phyloP scores from a whole-genome alignment of 2,113 vertebrate genomes.

The Lepus americanus region DNA sequence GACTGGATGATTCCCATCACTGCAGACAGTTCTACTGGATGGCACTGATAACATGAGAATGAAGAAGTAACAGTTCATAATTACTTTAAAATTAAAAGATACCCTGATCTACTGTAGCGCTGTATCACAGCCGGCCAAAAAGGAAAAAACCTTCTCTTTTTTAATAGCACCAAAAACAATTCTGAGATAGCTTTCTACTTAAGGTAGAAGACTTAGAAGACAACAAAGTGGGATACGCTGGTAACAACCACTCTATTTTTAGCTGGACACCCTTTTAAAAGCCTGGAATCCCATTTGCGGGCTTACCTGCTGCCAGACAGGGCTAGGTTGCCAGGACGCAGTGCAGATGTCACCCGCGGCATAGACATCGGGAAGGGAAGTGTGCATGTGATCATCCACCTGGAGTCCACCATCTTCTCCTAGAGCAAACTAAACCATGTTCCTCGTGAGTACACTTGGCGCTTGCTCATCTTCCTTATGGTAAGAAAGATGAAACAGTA shows the following conservation, averaged over 20 bases:
- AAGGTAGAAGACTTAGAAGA: not conserved
- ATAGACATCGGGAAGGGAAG: slow-evolving; percentile 91
- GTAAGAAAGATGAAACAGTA: not conserved
- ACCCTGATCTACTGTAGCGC: not conserved
- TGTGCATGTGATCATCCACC: slow-evolving; percentile 94
- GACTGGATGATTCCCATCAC: not conserved
- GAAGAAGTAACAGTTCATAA: not conserved
- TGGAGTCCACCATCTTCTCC: slow-evolving; percentile 92
- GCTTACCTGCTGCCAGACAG: slow-evolving; percentile 95
- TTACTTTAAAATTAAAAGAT: slow-evolving; percentile 6
- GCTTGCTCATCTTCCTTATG: too few relatives aligned
- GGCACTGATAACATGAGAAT: not conserved
- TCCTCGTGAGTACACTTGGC: slow-evolving; percentile 1
- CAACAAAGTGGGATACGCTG: not conserved
- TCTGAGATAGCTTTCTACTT: not conserved
- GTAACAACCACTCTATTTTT: not conserved
- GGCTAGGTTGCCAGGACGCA: slow-evolving; percentile 92
- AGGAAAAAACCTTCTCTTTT: not conserved
- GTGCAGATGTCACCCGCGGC: slow-evolving; percentile 97
- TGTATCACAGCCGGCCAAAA: not conserved
- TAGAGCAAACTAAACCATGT: slow-evolving; percentile 89
- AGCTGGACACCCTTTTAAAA: not conserved
- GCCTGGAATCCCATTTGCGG: fast-evolving
- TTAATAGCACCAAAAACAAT: not conserved
- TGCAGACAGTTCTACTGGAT: not conserved